Base-by-base conservation (phyloP, 2,888 invertebrate species). In the Phyllotreta cruciferae region DNA sequence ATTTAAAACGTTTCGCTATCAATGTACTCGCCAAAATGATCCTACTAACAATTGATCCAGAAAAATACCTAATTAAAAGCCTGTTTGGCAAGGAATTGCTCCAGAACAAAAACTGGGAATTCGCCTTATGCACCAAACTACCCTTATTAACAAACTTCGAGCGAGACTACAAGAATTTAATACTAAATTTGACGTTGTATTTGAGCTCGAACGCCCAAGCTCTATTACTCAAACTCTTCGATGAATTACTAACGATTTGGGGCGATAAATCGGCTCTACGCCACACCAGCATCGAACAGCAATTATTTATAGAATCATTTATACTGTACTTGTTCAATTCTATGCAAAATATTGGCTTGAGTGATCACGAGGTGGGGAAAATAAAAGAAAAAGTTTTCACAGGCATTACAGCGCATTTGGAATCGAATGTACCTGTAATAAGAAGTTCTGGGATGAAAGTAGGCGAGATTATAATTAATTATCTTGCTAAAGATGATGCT, bases 361-460 rank as follows among this genome's bases (percentile, higher is more conserved):
- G 55, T 10, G 69, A 74, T 1, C 72, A 78, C 34, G 77, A 77
- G 55, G 66, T 56, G 45, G 69, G 71, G 0, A 82, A 82, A 11
- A 74, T 88, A 0, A 84, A 85, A 70, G 79, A 80, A 13, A 83
- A 85, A 53, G 73, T 91, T 0, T 87, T 87, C 68, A 81, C 84
- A 35, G 92, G 91, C 0, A 85, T 92, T 71, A 85, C 88, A 0
- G 82, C 85, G 63, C 91, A 93, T 80, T 80, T 94, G 56, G 88
- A 90, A 73, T 86, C 87, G 0, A 79, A 88, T 0, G 82, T 87
- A 35, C 80, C 82, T 35, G 82, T 85, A 44, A 83, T 90, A 9
- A 81, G 91, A 63, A 84, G 84, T 37, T 82, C 90, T 5, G 93
- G 93, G 0, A 93, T 93, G 91, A 85, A 88, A 34, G 86, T 88